Evolutionary conservation across 1,140 invertebrate species (phyloP), one percentile per base, ranked within the genome.

Genomic region (Drosophila nikananu): DNA sequence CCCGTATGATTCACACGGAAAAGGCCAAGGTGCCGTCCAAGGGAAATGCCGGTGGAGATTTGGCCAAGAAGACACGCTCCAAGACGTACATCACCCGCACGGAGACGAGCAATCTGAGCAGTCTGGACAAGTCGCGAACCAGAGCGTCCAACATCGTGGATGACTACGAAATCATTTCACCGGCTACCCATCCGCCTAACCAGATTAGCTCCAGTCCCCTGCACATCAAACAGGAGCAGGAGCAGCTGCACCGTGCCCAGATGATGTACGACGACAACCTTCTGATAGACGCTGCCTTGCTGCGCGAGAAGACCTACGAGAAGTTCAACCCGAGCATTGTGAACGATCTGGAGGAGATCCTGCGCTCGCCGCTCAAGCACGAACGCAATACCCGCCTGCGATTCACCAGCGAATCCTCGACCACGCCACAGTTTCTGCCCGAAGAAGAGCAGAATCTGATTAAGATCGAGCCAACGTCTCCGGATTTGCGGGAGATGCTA

Each of bases 1-100:
- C 96, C 1, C 95, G 95, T 77, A 96, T 96, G 96, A 96, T 96
- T 71, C 96, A 96, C 76, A 96, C 96, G 0, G 95, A 96, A 86
- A 96, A 95, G 79, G 95, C 94, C 3, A 93, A 94, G 57, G 94
- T 95, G 4, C 92, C 95, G 0, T 46, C 15, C 21, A 57, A 23
- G 25, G 3, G 93, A 94, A 3, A 93, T 87, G 19, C 94, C 94
- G 70, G 94, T 94, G 25, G 32, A 4, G 75, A 59, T 1, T 57
- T 19, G 9, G 10, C 59, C 9, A 94, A 95, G 46, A 95, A 94
- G 72, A 95, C 94, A 0, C 95, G 94, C 93, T 17, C 93, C 0
- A 84, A 84, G 41, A 80, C 73, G 5, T 81, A 86, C 44, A 58
- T 91, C 1, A 91, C 80, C 3, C 79, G 95, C 65, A 95, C 94